Evolutionary conservation across 2,113 vertebrate species (phyloP).

Genomic region (Burhinus oedicnemus): DNA sequence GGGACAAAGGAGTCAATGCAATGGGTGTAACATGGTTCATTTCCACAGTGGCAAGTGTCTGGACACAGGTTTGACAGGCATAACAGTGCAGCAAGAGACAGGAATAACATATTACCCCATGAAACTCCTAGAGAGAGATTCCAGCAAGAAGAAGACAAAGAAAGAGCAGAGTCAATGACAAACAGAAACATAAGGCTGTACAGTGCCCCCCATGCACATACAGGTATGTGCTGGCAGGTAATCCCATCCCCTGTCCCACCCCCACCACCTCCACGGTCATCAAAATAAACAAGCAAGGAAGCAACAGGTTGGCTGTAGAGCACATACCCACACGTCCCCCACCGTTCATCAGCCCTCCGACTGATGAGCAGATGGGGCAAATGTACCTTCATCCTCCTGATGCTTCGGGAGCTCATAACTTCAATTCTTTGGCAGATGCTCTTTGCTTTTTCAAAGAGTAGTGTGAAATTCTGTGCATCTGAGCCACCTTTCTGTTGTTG

Average conservation of each 20-base stretch:
- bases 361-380: background rate
- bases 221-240: background rate
- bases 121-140: conserved; percentile 93
- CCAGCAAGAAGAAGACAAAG: conserved; percentile 84
- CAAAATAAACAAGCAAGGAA: background rate
- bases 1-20: background rate
- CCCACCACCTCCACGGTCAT: background rate
- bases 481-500: no score
- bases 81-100: conserved; percentile 63
- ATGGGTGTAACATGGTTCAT: conserved; percentile 40
- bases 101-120: conserved; percentile 91
- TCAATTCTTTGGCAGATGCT: fast-evolving
- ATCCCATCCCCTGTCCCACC: background rate
- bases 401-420: background rate
- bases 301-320: background rate
- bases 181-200: conserved; percentile 32
- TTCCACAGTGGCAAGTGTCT: conserved; percentile 44
- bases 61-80: conserved; percentile 54
- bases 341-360: fast-evolving
- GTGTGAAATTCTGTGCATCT: background rate
- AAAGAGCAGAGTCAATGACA: conserved; percentile 82
- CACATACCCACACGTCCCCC: background rate
- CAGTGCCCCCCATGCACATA: background rate
- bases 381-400: background rate
- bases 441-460: background rate